phyloP scores from a whole-genome alignment of 2,888 invertebrate species.

The Gymnocheta viridis region DNA sequence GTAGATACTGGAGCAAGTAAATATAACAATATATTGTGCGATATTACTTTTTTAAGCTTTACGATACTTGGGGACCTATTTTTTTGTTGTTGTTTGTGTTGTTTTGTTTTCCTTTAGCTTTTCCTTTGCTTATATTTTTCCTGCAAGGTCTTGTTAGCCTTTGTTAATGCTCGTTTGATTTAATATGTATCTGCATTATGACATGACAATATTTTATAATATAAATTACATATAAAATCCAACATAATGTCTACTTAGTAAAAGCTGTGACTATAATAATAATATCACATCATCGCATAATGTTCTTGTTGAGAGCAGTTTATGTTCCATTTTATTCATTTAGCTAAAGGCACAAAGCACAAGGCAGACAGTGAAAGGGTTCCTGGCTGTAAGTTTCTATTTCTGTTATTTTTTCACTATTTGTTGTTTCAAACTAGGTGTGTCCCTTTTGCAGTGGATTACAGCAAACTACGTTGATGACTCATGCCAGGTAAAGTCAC shows the following conservation, averaged over 20 bases:
- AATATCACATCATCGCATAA: slow-evolving; percentile 50
- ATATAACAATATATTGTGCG: not conserved
- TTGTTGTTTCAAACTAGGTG: slow-evolving; percentile 47
- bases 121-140: slow-evolving; percentile 19
- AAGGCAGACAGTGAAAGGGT: slow-evolving; percentile 19
- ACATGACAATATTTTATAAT: slow-evolving; percentile 62
- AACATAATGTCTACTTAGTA: slow-evolving; percentile 52
- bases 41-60: slow-evolving; percentile 30
- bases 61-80: slow-evolving; percentile 43
- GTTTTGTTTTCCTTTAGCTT: not conserved
- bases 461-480: slow-evolving; percentile 39
- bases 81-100: slow-evolving; percentile 19
- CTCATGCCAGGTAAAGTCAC: slow-evolving; percentile 50
- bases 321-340: slow-evolving; percentile 14
- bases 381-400: slow-evolving; percentile 4
- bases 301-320: slow-evolving; percentile 34
- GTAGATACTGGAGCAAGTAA: not conserved
- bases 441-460: slow-evolving; percentile 37
- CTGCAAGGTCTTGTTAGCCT: slow-evolving; percentile 39
- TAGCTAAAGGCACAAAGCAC: no score
- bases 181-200: slow-evolving; percentile 69
- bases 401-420: not conserved
- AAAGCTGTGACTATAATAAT: slow-evolving; percentile 15
- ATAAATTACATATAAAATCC: slow-evolving; percentile 46
- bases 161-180: slow-evolving; percentile 58